phyloP scores from a whole-genome alignment of 2,113 vertebrate genomes.

The Actinemys pallida region DNA sequence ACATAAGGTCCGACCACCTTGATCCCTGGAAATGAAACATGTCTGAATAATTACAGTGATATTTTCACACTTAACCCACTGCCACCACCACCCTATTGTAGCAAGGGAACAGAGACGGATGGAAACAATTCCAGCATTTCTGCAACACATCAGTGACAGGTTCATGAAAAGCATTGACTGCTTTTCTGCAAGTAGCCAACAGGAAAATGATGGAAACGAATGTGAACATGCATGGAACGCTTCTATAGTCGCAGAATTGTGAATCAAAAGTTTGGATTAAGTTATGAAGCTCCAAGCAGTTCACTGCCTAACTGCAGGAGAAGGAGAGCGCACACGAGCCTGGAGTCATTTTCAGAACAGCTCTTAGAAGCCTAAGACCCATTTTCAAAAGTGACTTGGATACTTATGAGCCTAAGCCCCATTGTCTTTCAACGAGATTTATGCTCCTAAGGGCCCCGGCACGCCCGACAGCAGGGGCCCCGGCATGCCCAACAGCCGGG shows the following conservation, averaged over 20 bases:
- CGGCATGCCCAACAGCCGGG: not conserved
- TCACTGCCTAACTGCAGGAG: not conserved
- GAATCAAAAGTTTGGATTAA: not conserved
- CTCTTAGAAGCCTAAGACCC: not conserved
- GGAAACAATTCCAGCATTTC: not conserved
- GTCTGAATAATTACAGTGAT: slow-evolving; percentile 42
- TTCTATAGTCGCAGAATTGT: not conserved
- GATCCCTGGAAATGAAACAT: slow-evolving; percentile 84
- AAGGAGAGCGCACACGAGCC: not conserved
- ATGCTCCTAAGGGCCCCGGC: not conserved
- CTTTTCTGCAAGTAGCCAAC: not conserved
- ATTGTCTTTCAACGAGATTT: not conserved
- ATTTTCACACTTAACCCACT: slow-evolving; percentile 12
- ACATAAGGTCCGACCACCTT: slow-evolving; percentile 90
- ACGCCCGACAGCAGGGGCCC: too few relatives aligned
- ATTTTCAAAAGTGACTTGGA: not conserved
- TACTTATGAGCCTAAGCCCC: not conserved
- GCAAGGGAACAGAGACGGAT: not conserved
- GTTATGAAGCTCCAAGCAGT: not conserved
- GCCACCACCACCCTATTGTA: not conserved
- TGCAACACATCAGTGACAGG: not conserved
- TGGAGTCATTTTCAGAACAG: not conserved
- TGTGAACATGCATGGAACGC: not conserved
- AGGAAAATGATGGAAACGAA: not conserved
- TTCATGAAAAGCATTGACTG: not conserved